phyloP scores from a whole-genome alignment of 2,113 vertebrate genomes.

The Phoxinus phoxinus region DNA sequence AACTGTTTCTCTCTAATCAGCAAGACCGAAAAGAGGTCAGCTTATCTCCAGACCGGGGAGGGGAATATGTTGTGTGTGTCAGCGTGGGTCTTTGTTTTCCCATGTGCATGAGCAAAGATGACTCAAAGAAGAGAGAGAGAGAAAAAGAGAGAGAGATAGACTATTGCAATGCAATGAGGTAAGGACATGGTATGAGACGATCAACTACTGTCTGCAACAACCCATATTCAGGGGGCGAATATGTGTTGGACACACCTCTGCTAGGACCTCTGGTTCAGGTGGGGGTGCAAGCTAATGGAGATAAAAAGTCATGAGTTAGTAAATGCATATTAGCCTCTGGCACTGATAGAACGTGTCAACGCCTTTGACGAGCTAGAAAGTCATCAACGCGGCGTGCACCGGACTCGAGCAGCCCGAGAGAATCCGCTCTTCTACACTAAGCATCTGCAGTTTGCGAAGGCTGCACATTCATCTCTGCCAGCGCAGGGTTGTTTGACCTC shows the following conservation, averaged over 20 bases:
- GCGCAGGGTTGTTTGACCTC: constrained; percentile 22
- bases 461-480: constrained; percentile 19
- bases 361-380: constrained; percentile 1
- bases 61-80: not conserved
- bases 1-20: not conserved
- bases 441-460: constrained; percentile 1
- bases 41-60: not conserved
- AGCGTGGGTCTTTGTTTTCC: constrained; percentile 28
- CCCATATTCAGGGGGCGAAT: constrained; percentile 74
- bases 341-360: constrained; percentile 12
- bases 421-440: not conserved
- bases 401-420: not conserved
- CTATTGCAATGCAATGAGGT: constrained; percentile 36
- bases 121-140: constrained; percentile 37
- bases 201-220: constrained; percentile 63
- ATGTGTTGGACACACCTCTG: constrained; percentile 88
- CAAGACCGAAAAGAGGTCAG: constrained; percentile 31
- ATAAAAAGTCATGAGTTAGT: constrained; percentile 79
- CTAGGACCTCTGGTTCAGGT: constrained; percentile 84
- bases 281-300: constrained; percentile 89
- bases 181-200: constrained; percentile 40
- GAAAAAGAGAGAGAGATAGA: constrained; percentile 24
- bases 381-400: not conserved
- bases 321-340: constrained; percentile 50
- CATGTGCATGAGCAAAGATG: constrained; percentile 14